Evolutionary conservation across 1,140 invertebrate genomes (phyloP).

Genomic region (Apis florea): DNA sequence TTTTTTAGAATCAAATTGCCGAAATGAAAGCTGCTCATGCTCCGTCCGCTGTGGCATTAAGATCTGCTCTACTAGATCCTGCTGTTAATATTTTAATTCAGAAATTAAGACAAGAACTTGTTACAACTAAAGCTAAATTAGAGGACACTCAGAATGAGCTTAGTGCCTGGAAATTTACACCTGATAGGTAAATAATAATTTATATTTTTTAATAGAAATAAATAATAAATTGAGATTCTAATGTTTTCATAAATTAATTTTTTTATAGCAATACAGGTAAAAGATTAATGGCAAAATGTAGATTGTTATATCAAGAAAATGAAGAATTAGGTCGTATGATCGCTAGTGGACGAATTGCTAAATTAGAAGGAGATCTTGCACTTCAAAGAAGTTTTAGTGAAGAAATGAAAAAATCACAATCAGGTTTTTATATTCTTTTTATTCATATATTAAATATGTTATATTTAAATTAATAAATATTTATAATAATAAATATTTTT

Average conservation of each 20-base stretch:
- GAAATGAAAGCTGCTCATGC: conserved; percentile 93
- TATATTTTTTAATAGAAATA: conserved; percentile 20
- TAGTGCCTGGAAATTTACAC: conserved; percentile 99
- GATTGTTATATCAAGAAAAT: conserved; percentile 98
- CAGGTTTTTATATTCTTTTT: conserved; percentile 83
- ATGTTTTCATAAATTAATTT: conserved; percentile 33
- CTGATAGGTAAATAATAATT: conserved; percentile 88
- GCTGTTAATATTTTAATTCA: conserved; percentile 97
- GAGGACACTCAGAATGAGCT: conserved; percentile 99
- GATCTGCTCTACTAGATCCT: conserved; percentile 94
- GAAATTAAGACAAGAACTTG: conserved; percentile 94
- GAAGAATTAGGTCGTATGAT: conserved; percentile 98
- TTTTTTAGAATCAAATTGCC: conserved; percentile 91
- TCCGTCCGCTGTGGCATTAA: conserved; percentile 87
- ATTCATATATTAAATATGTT: not conserved
- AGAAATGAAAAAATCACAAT: conserved; percentile 98
- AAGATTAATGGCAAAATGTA: conserved; percentile 98
- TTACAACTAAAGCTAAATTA: conserved; percentile 92
- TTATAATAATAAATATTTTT: no score
- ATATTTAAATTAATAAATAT: not conserved
- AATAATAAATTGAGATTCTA: conserved; percentile 5
- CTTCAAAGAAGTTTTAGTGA: conserved; percentile 97
- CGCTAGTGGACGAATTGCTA: conserved; percentile 95
- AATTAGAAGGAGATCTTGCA: conserved; percentile 96
- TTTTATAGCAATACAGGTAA: conserved; percentile 93